Evolutionary conservation across 2,113 vertebrate species (phyloP).

Genomic region (Nothoprocta perdicaria): DNA sequence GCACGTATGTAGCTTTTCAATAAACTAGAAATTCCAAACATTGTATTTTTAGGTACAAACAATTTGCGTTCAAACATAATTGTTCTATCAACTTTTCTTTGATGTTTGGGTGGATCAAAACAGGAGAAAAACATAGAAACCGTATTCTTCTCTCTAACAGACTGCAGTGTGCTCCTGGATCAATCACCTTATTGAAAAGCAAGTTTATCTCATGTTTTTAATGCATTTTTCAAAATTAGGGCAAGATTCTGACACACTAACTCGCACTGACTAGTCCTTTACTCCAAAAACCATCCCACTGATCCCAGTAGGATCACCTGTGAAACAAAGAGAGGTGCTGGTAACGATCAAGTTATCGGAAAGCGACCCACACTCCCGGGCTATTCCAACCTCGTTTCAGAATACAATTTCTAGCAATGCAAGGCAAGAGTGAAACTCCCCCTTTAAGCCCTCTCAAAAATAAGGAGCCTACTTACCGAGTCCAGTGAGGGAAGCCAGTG

Average conservation of each 20-base stretch:
- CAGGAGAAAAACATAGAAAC: not conserved
- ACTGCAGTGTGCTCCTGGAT: not conserved
- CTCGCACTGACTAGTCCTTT: constrained; percentile 58
- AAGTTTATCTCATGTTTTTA: not conserved
- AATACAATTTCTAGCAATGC: constrained; percentile 73
- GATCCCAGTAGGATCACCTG: constrained; percentile 51
- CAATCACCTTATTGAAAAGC: not conserved
- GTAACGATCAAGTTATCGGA: constrained; percentile 12
- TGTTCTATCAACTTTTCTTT: not conserved
- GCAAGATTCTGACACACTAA: constrained; percentile 40
- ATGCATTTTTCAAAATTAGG: not conserved
- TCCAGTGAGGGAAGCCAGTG: constrained; percentile 99
- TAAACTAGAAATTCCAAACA: not conserved
- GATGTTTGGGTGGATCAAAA: constrained; percentile 17
- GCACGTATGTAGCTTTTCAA: constrained; percentile 4
- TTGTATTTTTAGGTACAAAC: not conserved
- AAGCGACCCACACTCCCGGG: not conserved
- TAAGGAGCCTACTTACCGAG: constrained; percentile 95
- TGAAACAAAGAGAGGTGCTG: constrained; percentile 58
- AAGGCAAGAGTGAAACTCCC: constrained; percentile 73
- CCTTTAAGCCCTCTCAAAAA: constrained; percentile 81
- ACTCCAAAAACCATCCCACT: constrained; percentile 51
- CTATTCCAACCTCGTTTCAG: constrained; percentile 66
- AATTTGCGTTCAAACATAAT: not conserved
- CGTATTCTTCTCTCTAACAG: constrained; percentile 8